A percentile compares a stretch with the other conserved stretches of the same genome.
These are phyloP conservation scores for Papilio gigon DNA, from an alignment of 2,888 invertebrate species.

Conservation along the genomic window DNA sequence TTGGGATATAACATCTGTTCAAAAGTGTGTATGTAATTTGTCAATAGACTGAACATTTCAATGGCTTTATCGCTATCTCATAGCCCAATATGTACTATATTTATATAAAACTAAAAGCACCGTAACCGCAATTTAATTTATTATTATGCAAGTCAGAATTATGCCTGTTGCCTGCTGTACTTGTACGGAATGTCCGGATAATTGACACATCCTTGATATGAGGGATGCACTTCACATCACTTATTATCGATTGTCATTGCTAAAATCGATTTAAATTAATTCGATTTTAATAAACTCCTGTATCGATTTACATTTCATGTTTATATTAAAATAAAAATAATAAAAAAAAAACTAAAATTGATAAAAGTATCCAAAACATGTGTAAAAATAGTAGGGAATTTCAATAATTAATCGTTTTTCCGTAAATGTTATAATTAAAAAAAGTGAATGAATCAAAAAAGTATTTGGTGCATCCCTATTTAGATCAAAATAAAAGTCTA, in stretches of 20 bases:
- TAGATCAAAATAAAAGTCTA: slow-evolving; percentile 4
- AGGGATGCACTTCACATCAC: slow-evolving; percentile 18
- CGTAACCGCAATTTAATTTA: neutral
- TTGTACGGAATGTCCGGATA: slow-evolving; percentile 33
- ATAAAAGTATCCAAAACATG: neutral
- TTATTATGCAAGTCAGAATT: slow-evolving; percentile 36
- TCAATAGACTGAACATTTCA: slow-evolving; percentile 21
- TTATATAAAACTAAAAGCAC: slow-evolving; percentile 24
- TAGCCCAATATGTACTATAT: slow-evolving; percentile 33
- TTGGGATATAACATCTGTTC: slow-evolving; percentile 7
- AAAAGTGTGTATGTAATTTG: slow-evolving; percentile 10
- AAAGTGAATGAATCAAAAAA: neutral
- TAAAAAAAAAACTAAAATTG: neutral
- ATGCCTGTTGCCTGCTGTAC: slow-evolving; percentile 34
- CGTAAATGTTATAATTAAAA: neutral
- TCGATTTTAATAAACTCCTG: neutral
- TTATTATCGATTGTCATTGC: too few species aligned
- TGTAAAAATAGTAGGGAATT: neutral
- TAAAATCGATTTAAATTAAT: slow-evolving; percentile 3
- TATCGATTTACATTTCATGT: neutral
- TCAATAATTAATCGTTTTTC: neutral
- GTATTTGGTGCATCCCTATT: slow-evolving; percentile 13
- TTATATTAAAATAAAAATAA: neutral
- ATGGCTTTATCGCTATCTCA: slow-evolving; percentile 18
- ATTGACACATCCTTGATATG: slow-evolving; percentile 11